These are phyloP conservation scores for Oreochromis tanganicae DNA, from an alignment of 2,113 vertebrate species.

Conservation along the genomic window DNA sequence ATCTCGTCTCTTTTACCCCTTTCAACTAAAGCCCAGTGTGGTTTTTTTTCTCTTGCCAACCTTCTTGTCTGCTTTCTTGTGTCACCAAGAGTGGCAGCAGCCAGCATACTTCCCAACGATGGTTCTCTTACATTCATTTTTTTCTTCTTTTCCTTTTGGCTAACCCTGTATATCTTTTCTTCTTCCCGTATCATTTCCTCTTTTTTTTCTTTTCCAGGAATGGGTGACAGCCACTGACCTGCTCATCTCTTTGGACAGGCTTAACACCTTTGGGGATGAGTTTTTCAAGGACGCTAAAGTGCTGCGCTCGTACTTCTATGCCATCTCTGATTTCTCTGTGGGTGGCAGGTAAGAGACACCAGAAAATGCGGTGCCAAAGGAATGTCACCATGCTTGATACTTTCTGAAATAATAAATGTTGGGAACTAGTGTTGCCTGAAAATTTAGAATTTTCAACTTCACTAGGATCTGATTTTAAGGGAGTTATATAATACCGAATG, in stretches of 20 bases:
- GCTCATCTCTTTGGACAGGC: constrained; percentile 86
- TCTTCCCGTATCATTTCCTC: neutral
- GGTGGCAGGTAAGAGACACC: constrained; percentile 83
- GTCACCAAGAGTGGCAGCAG: neutral
- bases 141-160: neutral
- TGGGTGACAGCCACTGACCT: constrained; percentile 95
- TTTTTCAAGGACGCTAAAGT: constrained; percentile 93
- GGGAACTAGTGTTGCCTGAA: neutral
- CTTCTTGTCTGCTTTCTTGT: neutral
- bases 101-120: neutral
- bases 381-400: neutral
- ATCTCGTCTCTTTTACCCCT: neutral
- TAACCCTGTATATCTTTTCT: neutral
- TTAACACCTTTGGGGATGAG: constrained; percentile 94
- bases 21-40: neutral
- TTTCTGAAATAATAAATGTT: neutral
- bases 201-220: constrained; percentile 71
- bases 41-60: neutral
- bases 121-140: neutral
- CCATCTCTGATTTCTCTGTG: constrained; percentile 90
- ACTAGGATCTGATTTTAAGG: neutral
- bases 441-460: neutral
- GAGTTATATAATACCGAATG: neutral
- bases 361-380: neutral
- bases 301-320: constrained; percentile 89